Conservation (phyloP, 92 coral and sea anemone genomes). For the Meandrina meandrites region DNA sequence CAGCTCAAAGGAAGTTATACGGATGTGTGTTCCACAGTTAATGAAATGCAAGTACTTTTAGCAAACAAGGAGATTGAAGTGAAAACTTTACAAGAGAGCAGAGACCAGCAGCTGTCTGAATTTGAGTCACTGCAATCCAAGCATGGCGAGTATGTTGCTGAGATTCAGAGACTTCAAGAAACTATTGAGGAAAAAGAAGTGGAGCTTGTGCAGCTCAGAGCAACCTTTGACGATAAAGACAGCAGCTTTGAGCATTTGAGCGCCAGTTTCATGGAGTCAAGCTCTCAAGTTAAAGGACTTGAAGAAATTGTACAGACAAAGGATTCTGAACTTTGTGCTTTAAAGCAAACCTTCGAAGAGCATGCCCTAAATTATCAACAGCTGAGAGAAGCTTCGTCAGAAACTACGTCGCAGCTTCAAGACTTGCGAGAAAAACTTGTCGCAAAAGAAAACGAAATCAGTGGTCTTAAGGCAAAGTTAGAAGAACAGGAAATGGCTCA, state of each 20-base stretch:
- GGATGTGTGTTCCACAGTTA: conserved; percentile 39
- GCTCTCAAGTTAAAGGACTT: conserved; percentile 61
- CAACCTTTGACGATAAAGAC: conserved; percentile 61
- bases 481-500: conserved; percentile 30
- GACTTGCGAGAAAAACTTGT: conserved; percentile 39
- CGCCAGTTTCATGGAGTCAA: conserved; percentile 65
- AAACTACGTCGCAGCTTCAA: conserved; percentile 34
- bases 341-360: conserved; percentile 50
- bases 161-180: conserved; percentile 56
- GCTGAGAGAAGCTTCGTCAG: conserved; percentile 18
- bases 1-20: conserved; percentile 39
- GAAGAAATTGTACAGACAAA: conserved; percentile 48
- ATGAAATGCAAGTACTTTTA: conserved; percentile 25
- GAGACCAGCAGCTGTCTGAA: conserved; percentile 11
- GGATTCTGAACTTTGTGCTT: conserved; percentile 43
- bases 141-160: conserved; percentile 13
- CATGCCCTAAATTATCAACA: conserved; percentile 8
- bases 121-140: conserved; percentile 27
- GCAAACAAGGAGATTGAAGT: conserved; percentile 42
- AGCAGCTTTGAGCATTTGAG: conserved; percentile 61
- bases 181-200: conserved; percentile 62
- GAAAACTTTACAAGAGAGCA: conserved; percentile 10
- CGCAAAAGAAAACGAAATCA: conserved; percentile 38
- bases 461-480: conserved; percentile 5
- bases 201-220: conserved; percentile 63